Base-by-base conservation (phyloP, 2,888 invertebrate genomes). In the Calliopum simillimum region DNA sequence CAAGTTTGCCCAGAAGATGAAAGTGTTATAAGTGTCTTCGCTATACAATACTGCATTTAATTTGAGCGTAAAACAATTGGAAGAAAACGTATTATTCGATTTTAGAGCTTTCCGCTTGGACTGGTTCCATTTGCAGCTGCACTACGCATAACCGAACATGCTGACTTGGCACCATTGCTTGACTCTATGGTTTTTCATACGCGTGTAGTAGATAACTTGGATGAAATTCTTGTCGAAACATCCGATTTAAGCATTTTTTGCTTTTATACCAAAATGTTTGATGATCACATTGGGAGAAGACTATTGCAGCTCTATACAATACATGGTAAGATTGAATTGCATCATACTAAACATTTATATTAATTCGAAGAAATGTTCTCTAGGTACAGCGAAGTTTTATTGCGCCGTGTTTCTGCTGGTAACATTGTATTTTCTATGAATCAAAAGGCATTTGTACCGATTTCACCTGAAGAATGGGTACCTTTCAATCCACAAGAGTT, bases 211-310 rank as follows among this genome's bases (percentile, higher is more conserved):
- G 99, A 99, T 84, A 95, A 95, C 85, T 89, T 99, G 64, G 99
- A 99, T 87, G 98, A 99, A 86, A 94, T 99, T 84, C 89, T 99
- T 78, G 93, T 95, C n/a, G n/a, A n/a, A n/a, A n/a, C n/a, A n/a
- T n/a, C n/a, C n/a, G n/a, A n/a, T n/a, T n/a, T n/a, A n/a, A 98
- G 98, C 0, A 92, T 99, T 75, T 99, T 99, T 85, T 99, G 99
- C 85, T 99, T 99, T 84, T 98, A 98, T 86, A 97, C 93, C 81
- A 94, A 95, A 87, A 95, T 97, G 85, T 98, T 99, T 87, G 97
- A 99, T 85, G 97, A 95, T 80, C 98, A 99, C 96, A 96, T 82
- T 98, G 98, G 0, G 98, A 99, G 81, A 98, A 98, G 86, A 98
- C 98, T 0, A 96, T 99, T 76, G 97, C 98, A n/a, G 92, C 94